Conservation (phyloP, 2,888 invertebrate species). For the Lepas anatifera region DNA sequence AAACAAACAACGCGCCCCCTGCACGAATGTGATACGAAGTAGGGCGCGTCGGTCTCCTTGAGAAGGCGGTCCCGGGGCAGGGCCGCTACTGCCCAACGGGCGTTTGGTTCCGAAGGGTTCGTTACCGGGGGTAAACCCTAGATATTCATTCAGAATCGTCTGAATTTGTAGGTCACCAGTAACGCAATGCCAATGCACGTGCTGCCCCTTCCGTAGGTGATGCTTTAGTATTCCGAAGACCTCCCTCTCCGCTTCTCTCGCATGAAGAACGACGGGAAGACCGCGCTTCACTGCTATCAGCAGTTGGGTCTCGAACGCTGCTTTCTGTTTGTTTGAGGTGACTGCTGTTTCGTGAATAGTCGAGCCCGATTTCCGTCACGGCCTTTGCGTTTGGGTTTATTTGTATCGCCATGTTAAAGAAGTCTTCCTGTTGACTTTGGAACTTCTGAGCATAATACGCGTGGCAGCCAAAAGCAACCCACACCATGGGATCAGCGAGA, state of each 20-base stretch:
- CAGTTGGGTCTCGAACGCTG: neutral
- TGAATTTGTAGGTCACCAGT: neutral
- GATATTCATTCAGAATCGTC: neutral
- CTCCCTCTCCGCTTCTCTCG: neutral
- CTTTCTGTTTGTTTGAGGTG: neutral
- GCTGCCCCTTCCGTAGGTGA: neutral
- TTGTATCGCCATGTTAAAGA: neutral
- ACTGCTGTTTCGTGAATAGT: neutral
- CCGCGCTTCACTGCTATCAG: neutral
- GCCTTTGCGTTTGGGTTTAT: neutral
- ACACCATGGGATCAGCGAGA: neutral
- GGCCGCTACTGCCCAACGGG: neutral
- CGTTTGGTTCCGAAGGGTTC: neutral
- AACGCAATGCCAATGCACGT: neutral
- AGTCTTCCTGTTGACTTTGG: neutral
- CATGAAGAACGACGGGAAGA: neutral
- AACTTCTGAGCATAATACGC: neutral
- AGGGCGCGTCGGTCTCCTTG: constrained; percentile 28
- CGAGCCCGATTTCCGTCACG: neutral
- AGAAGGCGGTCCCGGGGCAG: neutral
- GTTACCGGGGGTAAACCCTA: neutral
- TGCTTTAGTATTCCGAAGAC: neutral
- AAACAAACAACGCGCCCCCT: constrained; percentile 23
- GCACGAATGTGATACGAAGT: constrained; percentile 34
- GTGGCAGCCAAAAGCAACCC: neutral